Evolutionary conservation across 1,140 invertebrate genomes (phyloP).

Genomic region (Meloidogyne exigua): DNA sequence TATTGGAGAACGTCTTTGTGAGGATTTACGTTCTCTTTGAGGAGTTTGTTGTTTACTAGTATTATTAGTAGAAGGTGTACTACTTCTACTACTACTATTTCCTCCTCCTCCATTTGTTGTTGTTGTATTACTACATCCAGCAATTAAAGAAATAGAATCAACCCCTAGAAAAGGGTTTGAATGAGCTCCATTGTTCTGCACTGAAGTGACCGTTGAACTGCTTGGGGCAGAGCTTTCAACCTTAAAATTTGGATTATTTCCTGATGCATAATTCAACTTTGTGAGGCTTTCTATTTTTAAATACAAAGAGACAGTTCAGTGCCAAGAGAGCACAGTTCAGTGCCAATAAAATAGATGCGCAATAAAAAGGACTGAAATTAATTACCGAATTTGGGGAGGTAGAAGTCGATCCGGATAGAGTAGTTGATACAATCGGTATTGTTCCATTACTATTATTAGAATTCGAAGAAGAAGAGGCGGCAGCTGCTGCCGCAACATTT

Average conservation of each 20-base stretch:
- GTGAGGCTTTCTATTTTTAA: not conserved
- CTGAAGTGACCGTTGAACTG: not conserved
- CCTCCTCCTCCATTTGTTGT: not conserved
- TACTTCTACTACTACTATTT: not conserved
- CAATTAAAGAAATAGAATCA: not conserved
- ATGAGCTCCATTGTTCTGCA: not conserved
- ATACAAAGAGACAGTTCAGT: not conserved
- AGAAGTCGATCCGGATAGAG: constrained; percentile 1
- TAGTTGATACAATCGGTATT: not conserved
- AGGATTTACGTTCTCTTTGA: not conserved
- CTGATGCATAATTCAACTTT: not conserved
- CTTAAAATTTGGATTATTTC: not conserved
- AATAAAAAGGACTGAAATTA: not conserved
- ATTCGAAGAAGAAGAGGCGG: constrained; percentile 19
- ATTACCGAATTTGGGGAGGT: constrained; percentile 21
- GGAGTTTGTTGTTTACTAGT: not conserved
- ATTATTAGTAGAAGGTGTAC: not conserved
- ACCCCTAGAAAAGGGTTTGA: not conserved
- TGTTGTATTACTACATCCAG: not conserved
- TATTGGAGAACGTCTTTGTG: constrained; percentile 13
- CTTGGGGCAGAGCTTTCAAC: constrained; percentile 15
- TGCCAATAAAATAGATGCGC: not conserved
- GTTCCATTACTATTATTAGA: not conserved
- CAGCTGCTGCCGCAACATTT: constrained; percentile 28
- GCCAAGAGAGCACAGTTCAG: not conserved